Evolutionary conservation across 1,140 invertebrate species (phyloP).

Genomic region (Anagrus nilaparvatae): DNA sequence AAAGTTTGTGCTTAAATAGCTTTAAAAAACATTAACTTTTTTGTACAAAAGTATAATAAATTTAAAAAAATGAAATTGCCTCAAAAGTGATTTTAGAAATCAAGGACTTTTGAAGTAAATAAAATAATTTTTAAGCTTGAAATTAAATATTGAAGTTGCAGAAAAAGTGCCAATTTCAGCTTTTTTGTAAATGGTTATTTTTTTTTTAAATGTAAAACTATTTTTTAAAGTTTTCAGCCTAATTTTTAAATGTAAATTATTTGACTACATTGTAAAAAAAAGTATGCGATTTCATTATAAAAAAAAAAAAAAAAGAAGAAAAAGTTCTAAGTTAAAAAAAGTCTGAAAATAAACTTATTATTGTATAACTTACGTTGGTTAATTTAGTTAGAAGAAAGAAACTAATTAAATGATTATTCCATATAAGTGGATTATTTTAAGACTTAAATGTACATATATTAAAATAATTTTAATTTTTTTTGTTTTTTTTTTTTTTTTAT

Average conservation of each 20-base stretch:
- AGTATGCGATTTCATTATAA: constrained; percentile 4
- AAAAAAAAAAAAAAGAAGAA: neutral
- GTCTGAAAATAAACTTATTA: too few species aligned
- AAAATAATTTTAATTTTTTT: too few species aligned
- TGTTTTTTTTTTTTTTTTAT: too few species aligned
- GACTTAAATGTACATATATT: too few species aligned
- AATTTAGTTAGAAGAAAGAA: too few species aligned
- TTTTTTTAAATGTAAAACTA: too few species aligned
- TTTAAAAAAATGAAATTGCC: constrained; percentile 12
- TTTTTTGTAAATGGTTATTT: constrained; percentile 9
- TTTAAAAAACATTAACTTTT: constrained; percentile 21
- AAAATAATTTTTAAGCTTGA: constrained; percentile 18
- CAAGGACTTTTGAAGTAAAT: constrained; percentile 14
- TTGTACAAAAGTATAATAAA: constrained; percentile 13
- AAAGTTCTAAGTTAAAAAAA: too few species aligned
- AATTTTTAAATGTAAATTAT: constrained; percentile 3
- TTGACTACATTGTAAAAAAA: constrained; percentile 8
- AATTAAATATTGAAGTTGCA: constrained; percentile 14
- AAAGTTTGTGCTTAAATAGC: constrained; percentile 33
- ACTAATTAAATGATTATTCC: too few species aligned
- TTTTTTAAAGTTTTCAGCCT: too few species aligned
- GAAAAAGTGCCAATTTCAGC: constrained; percentile 17
- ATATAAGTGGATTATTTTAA: too few species aligned
- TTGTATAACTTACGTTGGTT: too few species aligned
- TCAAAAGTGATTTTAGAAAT: constrained; percentile 15